A percentile compares a stretch with the other conserved stretches of the same genome.
Evolutionary conservation across 2,113 vertebrate genomes (phyloP).

Genomic region (Gambusia holbrooki): DNA sequence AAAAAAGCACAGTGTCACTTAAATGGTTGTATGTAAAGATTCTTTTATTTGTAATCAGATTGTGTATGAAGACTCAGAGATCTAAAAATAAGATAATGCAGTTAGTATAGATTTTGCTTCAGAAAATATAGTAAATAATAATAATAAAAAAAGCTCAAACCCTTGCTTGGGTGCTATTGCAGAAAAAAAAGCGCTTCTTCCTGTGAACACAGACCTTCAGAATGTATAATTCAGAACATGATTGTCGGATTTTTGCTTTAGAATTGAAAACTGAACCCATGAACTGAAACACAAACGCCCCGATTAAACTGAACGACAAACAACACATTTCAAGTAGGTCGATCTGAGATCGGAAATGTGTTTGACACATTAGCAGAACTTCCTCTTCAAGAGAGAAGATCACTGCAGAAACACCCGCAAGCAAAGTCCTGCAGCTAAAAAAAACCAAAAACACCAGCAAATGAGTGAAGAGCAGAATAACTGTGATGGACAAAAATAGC

Average conservation of each 20-base stretch:
- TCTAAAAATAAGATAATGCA: not conserved
- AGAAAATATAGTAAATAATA: not conserved
- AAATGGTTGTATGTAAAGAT: not conserved
- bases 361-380: not conserved
- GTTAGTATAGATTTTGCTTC: not conserved
- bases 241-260: not conserved
- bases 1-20: not conserved
- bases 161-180: not conserved
- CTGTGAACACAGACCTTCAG: not conserved
- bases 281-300: not conserved
- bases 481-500: not conserved
- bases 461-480: not conserved
- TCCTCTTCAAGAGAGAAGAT: not conserved
- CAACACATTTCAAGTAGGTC: not conserved
- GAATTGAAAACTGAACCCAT: not conserved
- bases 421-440: not conserved
- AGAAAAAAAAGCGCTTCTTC: not conserved
- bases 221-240: not conserved
- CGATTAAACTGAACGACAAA: not conserved
- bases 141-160: not conserved
- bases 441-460: not conserved
- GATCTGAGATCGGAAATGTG: not conserved
- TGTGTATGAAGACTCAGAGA: not conserved
- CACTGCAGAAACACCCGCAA: not conserved
- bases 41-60: not conserved